Evolutionary conservation across 2,888 invertebrate genomes (phyloP).

Genomic region (Smittia aterrima): DNA sequence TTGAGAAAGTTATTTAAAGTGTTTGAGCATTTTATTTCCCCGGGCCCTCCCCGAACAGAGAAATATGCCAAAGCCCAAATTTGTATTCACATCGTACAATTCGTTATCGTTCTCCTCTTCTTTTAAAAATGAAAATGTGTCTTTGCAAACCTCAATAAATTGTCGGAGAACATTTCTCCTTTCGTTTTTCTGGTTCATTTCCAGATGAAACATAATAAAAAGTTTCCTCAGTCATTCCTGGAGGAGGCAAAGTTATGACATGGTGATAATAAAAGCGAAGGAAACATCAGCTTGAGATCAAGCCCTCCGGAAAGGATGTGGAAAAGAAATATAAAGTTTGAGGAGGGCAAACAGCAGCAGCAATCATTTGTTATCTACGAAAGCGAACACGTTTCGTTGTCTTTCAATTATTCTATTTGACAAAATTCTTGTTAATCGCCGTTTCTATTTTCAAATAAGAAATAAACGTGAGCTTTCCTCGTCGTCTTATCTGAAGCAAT

Average conservation of each 20-base stretch:
- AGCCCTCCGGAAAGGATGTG: not conserved
- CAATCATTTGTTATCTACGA: slow-evolving; percentile 29
- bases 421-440: slow-evolving; percentile 7
- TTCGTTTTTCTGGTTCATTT: not conserved
- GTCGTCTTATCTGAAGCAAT: not conserved
- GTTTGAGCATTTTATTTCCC: too few species aligned
- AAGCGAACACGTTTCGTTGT: slow-evolving; percentile 26
- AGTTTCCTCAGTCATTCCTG: not conserved
- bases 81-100: slow-evolving; percentile 32
- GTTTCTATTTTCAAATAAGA: not conserved
- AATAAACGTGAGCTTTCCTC: not conserved
- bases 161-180: not conserved
- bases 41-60: not conserved
- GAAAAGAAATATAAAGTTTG: slow-evolving; percentile 20
- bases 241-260: not conserved
- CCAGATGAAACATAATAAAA: not conserved
- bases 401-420: slow-evolving; percentile 36
- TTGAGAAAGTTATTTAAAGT: too few species aligned
- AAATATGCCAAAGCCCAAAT: slow-evolving; percentile 1
- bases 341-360: slow-evolving; percentile 35
- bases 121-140: slow-evolving; percentile 24
- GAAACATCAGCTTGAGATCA: not conserved
- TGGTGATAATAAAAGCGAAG: not conserved
- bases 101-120: slow-evolving; percentile 22
- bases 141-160: slow-evolving; percentile 36